phyloP scores from a whole-genome alignment of 2,113 vertebrate species.

The Chaetodon auriga region DNA sequence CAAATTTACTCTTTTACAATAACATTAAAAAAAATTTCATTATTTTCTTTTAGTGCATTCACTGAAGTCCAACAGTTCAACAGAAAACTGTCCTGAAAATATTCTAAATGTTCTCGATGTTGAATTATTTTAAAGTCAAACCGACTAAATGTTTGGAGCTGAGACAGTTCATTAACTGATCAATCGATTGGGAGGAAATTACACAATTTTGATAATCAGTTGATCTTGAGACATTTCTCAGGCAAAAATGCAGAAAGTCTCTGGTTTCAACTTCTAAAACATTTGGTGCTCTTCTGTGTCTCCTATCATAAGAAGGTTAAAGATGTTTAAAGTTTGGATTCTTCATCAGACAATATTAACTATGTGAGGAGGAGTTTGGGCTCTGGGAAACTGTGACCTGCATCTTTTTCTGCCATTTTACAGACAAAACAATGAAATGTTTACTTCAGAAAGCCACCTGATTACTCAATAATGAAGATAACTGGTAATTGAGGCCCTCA shows the following conservation, averaged over 20 bases:
- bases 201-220: neutral
- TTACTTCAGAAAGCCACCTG: neutral
- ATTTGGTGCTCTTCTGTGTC: neutral
- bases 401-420: neutral
- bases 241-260: neutral
- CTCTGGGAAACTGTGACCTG: neutral
- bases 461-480: neutral
- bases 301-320: neutral
- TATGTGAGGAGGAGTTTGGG: neutral
- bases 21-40: too few relatives aligned
- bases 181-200: neutral
- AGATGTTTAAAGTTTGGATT: too few relatives aligned
- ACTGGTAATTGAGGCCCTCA: neutral
- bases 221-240: neutral
- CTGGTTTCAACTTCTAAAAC: neutral
- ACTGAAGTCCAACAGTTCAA: too few relatives aligned
- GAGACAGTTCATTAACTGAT: neutral
- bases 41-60: too few relatives aligned
- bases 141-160: neutral
- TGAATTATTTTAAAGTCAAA: neutral
- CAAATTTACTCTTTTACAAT: too few relatives aligned
- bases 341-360: neutral
- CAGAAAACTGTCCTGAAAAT: too few relatives aligned
- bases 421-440: neutral
- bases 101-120: neutral